phyloP scores from a whole-genome alignment of 2,888 invertebrate species.

The Camponotus fellah region DNA sequence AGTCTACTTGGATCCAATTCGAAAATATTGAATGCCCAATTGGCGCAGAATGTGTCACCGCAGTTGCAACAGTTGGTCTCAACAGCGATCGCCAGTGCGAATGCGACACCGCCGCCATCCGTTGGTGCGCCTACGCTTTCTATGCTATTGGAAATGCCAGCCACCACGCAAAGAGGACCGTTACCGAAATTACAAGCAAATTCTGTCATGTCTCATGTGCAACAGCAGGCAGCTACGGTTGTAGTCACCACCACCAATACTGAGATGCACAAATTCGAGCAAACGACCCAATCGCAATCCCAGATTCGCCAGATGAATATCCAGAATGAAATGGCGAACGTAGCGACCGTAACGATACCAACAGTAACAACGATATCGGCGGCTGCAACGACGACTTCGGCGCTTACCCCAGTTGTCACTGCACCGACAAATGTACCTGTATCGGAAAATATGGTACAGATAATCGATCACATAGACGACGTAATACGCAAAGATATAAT shows the following conservation, averaged over 20 bases:
- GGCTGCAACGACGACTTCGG: slow-evolving; percentile 49
- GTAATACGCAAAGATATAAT: slow-evolving; percentile 83
- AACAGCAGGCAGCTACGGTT: slow-evolving; percentile 59
- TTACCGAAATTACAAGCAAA: slow-evolving; percentile 72
- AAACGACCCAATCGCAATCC: slow-evolving; percentile 45
- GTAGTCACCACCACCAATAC: not conserved
- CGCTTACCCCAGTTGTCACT: slow-evolving; percentile 57
- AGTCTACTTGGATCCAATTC: slow-evolving; percentile 86
- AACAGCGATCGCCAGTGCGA: slow-evolving; percentile 83
- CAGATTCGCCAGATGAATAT: slow-evolving; percentile 62
- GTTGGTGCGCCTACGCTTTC: slow-evolving; percentile 92
- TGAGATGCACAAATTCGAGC: slow-evolving; percentile 56
- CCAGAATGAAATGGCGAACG: slow-evolving; percentile 58
- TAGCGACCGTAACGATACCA: slow-evolving; percentile 54
- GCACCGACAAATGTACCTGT: slow-evolving; percentile 74
- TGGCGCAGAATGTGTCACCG: slow-evolving; percentile 84
- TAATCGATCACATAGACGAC: slow-evolving; percentile 83
- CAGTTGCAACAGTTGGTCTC: slow-evolving; percentile 87
- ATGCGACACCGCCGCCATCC: slow-evolving; percentile 87
- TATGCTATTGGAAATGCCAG: slow-evolving; percentile 88
- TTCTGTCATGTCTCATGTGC: slow-evolving; percentile 50
- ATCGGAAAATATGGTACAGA: slow-evolving; percentile 81
- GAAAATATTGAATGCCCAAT: slow-evolving; percentile 79
- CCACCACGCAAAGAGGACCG: slow-evolving; percentile 82
- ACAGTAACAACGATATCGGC: slow-evolving; percentile 74